A percentile compares a stretch with the other conserved stretches of the same genome.
Conservation (phyloP, 2,797 vertebrate species). For the Chrosomus eos region DNA sequence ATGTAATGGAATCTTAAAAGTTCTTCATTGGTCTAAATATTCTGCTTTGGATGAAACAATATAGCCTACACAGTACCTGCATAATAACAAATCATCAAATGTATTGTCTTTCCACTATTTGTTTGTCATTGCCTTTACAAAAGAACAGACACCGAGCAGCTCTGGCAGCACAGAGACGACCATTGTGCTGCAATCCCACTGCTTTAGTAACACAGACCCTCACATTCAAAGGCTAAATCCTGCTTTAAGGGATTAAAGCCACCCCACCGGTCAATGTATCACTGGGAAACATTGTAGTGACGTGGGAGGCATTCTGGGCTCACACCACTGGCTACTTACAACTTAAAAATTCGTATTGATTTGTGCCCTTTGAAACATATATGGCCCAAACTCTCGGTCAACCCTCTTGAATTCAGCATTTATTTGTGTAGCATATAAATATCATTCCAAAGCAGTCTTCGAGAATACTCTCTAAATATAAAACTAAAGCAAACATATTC, state of each 20-base stretch:
- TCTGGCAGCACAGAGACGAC: conserved; percentile 61
- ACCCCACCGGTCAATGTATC: conserved; percentile 57
- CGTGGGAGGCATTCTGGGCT: conserved; percentile 11
- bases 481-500: background rate
- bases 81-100: background rate
- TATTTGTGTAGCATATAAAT: background rate
- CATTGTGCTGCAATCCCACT: conserved; percentile 74
- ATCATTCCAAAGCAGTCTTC: background rate
- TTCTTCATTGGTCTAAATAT: background rate
- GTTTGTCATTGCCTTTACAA: background rate
- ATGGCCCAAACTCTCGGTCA: background rate
- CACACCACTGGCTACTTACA: background rate
- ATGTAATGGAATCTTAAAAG: background rate
- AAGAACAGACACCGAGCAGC: conserved; percentile 2
- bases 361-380: background rate
- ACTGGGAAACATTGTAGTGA: conserved; percentile 61
- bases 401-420: background rate
- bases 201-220: conserved; percentile 68
- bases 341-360: background rate
- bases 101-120: background rate
- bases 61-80: background rate
- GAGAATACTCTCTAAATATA: background rate
- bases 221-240: conserved; percentile 70
- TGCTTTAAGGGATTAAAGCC: conserved; percentile 72
- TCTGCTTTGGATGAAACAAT: background rate